Conservation (phyloP, 2,113 vertebrate species). For the Copsychus sechellarum region DNA sequence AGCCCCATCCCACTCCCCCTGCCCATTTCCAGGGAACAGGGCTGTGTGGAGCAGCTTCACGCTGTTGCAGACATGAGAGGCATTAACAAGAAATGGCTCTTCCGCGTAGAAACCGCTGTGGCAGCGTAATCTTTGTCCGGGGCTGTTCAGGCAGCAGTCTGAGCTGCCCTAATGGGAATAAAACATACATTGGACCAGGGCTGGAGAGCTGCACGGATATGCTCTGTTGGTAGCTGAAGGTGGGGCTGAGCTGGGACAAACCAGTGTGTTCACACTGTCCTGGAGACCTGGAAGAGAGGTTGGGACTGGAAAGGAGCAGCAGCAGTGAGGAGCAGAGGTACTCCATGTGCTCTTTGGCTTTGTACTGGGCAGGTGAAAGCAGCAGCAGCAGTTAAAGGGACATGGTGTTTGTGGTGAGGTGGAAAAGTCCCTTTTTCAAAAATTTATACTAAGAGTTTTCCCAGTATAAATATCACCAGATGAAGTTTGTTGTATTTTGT, state of each 20-base stretch:
- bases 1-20: background rate
- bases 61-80: background rate
- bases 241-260: background rate
- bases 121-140: conserved; percentile 1
- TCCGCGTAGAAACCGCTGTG: background rate
- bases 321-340: background rate
- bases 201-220: accelerated
- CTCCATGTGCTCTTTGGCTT: background rate
- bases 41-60: background rate
- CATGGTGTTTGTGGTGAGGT: accelerated
- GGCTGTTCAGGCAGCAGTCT: background rate
- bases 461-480: background rate
- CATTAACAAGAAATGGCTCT: background rate
- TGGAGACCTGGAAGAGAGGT: background rate
- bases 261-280: accelerated
- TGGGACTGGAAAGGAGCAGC: background rate
- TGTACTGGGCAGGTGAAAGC: background rate
- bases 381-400: background rate
- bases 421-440: background rate
- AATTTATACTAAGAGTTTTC: background rate
- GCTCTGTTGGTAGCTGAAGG: background rate
- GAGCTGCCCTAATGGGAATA: background rate
- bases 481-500: background rate
- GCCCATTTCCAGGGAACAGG: background rate
- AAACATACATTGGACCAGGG: background rate